A percentile compares a stretch with the other conserved stretches of the same genome.
Evolutionary conservation across 1,140 invertebrate species (phyloP).

Genomic region (Venturia canescens): DNA sequence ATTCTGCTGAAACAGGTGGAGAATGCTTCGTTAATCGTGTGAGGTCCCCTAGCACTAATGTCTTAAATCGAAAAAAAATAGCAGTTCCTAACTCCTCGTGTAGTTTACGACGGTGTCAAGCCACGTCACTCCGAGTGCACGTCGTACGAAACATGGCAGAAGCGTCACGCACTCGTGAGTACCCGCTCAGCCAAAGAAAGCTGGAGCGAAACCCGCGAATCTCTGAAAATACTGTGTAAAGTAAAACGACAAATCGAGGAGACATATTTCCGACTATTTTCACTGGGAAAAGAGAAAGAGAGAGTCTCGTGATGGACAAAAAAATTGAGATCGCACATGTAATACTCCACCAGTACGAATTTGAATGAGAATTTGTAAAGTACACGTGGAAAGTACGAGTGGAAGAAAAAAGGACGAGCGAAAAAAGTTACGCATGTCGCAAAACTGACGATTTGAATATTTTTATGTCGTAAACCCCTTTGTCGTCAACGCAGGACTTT

Average conservation of each 20-base stretch:
- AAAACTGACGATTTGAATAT: constrained; percentile 18
- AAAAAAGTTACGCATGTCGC: background rate
- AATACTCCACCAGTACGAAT: background rate
- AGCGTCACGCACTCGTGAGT: constrained; percentile 5
- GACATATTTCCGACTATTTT: background rate
- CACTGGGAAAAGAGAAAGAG: background rate
- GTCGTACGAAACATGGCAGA: background rate
- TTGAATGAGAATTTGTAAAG: no score
- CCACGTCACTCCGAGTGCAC: background rate
- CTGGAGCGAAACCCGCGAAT: background rate
- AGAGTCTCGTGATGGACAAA: background rate
- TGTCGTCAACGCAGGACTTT: background rate
- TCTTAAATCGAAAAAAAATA: no score
- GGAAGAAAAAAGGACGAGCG: background rate
- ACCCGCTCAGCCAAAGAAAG: constrained; percentile 5
- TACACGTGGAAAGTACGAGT: background rate
- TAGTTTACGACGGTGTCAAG: background rate
- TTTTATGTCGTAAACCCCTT: background rate
- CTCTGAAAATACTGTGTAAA: background rate
- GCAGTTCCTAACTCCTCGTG: no score
- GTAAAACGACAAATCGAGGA: background rate
- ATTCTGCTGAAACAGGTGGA: no score
- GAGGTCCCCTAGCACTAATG: background rate
- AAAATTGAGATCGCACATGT: background rate
- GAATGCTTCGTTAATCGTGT: background rate